phyloP scores from a whole-genome alignment of 2,113 vertebrate species.

The Vireo altiloquus region DNA sequence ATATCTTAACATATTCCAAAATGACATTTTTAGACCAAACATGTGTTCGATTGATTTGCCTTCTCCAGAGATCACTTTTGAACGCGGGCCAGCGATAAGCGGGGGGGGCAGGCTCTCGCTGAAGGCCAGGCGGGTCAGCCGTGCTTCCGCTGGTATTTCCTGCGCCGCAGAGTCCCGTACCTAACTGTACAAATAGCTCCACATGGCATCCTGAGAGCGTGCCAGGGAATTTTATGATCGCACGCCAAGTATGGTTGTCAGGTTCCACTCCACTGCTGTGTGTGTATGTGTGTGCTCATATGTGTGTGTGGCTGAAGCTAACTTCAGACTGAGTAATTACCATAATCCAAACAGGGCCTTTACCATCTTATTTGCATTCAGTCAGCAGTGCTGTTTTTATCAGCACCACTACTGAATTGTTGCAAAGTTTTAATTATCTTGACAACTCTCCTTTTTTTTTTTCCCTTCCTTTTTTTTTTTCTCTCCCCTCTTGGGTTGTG shows the following conservation, averaged over 20 bases:
- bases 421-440: constrained; percentile 61
- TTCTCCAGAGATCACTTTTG: constrained; percentile 69
- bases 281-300: constrained; percentile 63
- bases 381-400: constrained; percentile 73
- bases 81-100: constrained; percentile 26
- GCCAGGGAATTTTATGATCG: constrained; percentile 68
- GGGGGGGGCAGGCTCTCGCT: constrained; percentile 11
- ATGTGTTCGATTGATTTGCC: constrained; percentile 69
- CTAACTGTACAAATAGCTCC: constrained; percentile 69
- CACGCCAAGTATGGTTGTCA: constrained; percentile 77
- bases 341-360: constrained; percentile 75
- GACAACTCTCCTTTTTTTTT: constrained; percentile 41
- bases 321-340: constrained; percentile 81
- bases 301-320: constrained; percentile 77
- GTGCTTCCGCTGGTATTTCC: constrained; percentile 66
- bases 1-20: constrained; percentile 65
- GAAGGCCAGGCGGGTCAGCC: constrained; percentile 51
- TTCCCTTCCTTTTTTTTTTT: neutral
- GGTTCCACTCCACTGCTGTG: constrained; percentile 68
- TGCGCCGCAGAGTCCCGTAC: constrained; percentile 54
- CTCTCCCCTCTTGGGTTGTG: neutral
- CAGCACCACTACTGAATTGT: constrained; percentile 56
- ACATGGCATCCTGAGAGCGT: constrained; percentile 55
- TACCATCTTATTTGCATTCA: constrained; percentile 67
- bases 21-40: constrained; percentile 69